phyloP scores from a whole-genome alignment of 2,113 vertebrate genomes.

The Nerophis lumbriciformis region DNA sequence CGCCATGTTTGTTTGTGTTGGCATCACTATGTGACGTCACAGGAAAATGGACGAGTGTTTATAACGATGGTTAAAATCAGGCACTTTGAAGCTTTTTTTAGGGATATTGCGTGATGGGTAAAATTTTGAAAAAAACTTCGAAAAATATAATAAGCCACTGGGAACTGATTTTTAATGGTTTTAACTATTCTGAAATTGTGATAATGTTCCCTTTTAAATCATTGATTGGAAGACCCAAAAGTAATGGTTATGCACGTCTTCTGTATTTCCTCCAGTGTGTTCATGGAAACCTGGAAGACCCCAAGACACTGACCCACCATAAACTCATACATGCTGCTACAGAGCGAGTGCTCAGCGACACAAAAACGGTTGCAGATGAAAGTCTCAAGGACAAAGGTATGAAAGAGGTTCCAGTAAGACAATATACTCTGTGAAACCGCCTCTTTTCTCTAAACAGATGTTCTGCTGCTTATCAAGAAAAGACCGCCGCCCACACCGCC shows the following conservation, averaged over 20 bases:
- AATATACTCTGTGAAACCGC: neutral
- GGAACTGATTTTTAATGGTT: too few species aligned
- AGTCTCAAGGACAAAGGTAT: constrained; percentile 90
- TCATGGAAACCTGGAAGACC: constrained; percentile 89
- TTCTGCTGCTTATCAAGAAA: constrained; percentile 86
- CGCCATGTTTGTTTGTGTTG: too few species aligned
- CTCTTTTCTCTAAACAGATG: constrained; percentile 68
- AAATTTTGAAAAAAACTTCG: too few species aligned
- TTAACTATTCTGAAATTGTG: too few species aligned
- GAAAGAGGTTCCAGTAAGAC: neutral
- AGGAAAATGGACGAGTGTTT: too few species aligned
- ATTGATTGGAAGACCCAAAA: neutral
- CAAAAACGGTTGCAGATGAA: constrained; percentile 86
- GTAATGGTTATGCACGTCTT: neutral
- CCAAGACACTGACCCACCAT: constrained; percentile 89
- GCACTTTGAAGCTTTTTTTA: too few species aligned
- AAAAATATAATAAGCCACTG: too few species aligned
- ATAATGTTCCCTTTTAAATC: too few species aligned
- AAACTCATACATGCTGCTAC: constrained; percentile 90
- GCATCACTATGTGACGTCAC: too few species aligned
- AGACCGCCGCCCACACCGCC: constrained; percentile 77
- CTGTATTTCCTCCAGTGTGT: constrained; percentile 70
- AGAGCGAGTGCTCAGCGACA: constrained; percentile 86
- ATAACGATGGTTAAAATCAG: too few species aligned
- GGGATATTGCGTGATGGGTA: too few species aligned